Evolutionary conservation across 2,113 vertebrate genomes (phyloP).

Genomic region (Pseudorectes ferrugineus): DNA sequence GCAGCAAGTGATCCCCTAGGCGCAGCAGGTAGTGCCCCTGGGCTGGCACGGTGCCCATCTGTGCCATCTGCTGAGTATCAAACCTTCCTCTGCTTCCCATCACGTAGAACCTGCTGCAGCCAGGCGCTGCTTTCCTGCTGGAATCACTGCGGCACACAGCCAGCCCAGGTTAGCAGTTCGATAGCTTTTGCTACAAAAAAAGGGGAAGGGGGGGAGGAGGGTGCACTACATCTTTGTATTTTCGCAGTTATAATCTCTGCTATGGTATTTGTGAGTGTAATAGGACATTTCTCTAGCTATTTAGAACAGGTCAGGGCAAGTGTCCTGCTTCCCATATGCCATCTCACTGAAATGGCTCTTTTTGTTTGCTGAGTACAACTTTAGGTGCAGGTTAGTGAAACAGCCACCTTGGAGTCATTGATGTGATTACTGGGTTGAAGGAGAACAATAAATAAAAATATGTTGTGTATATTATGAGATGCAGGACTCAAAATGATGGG

Average conservation of each 20-base stretch:
- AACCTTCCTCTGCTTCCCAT: not conserved
- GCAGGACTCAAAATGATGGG: not conserved
- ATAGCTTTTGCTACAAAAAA: not conserved
- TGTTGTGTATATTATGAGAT: not conserved
- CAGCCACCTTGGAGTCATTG: not conserved
- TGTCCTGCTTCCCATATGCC: not conserved
- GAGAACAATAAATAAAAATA: not conserved
- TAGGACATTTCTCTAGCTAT: not conserved
- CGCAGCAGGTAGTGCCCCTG: not conserved
- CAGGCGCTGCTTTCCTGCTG: not conserved
- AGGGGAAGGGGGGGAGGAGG: not conserved
- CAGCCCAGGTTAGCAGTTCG: not conserved
- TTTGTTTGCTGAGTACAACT: not conserved
- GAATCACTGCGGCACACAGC: not conserved
- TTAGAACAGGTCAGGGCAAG: not conserved
- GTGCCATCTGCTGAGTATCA: conserved; percentile 47
- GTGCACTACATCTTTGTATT: not conserved
- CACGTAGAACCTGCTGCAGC: not conserved
- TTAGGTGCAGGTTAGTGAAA: not conserved
- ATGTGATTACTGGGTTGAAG: not conserved
- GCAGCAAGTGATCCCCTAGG: not conserved
- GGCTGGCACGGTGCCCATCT: not conserved
- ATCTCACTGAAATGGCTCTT: not conserved
- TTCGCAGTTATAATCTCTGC: not conserved
- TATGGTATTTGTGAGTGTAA: not conserved